A percentile compares a stretch with the other conserved stretches of the same genome.
Evolutionary conservation across 2,113 vertebrate genomes (phyloP).

Genomic region (Hippotragus niger): DNA sequence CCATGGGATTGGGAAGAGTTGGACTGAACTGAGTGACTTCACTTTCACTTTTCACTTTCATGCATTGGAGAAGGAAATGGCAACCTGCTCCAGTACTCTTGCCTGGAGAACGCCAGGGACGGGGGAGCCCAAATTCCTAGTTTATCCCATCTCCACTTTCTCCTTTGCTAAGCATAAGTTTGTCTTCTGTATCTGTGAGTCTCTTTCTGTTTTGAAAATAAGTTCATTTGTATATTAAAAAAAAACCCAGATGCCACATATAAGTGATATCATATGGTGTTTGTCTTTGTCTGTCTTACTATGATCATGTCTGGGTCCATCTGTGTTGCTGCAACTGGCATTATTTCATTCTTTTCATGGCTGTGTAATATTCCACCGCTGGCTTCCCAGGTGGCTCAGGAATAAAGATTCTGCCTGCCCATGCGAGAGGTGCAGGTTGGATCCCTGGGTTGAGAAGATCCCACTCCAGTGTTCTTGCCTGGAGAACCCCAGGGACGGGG

Average conservation of each 20-base stretch:
- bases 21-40: fast-evolving
- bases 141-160: background rate
- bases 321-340: background rate
- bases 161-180: fast-evolving
- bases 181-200: background rate
- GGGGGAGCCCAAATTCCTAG: too few relatives aligned
- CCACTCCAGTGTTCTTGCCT: background rate
- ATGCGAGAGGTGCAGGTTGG: background rate
- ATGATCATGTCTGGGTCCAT: background rate
- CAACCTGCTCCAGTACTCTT: too few relatives aligned
- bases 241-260: background rate
- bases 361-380: fast-evolving
- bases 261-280: background rate
- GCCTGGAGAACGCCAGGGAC: too few relatives aligned
- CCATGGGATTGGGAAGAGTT: fast-evolving
- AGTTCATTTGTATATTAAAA: background rate
- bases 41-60: too few relatives aligned
- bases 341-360: background rate
- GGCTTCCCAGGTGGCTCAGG: background rate
- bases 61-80: too few relatives aligned
- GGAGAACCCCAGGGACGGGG: background rate
- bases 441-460: background rate
- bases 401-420: background rate
- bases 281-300: background rate
- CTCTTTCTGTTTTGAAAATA: background rate